Evolutionary conservation across 1,140 invertebrate species (phyloP).

Genomic region (Trinorchestia longiramus): DNA sequence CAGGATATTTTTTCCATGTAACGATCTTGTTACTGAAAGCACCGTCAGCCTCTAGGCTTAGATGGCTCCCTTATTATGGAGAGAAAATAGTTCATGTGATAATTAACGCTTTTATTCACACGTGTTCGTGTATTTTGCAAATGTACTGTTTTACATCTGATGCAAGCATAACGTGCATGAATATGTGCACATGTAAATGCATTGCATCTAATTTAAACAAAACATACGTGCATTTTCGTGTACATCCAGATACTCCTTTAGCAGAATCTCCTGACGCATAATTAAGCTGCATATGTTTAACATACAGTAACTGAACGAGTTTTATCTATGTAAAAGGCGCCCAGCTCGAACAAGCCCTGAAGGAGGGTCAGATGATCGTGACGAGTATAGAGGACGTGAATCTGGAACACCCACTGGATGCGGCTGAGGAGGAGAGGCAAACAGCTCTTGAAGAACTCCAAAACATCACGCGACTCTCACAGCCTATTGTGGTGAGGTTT

Average conservation of each 20-base stretch:
- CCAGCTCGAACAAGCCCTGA: slow-evolving; percentile 82
- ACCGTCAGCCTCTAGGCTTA: background rate
- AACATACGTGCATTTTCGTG: too few relatives aligned
- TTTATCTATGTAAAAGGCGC: slow-evolving; percentile 74
- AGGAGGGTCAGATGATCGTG: slow-evolving; percentile 80
- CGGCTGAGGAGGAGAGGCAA: slow-evolving; percentile 74
- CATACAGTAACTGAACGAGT: too few relatives aligned
- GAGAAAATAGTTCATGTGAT: too few relatives aligned
- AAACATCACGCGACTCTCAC: slow-evolving; percentile 77
- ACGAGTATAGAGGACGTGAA: slow-evolving; percentile 76
- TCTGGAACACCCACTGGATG: slow-evolving; percentile 71
- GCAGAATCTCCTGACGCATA: too few relatives aligned
- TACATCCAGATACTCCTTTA: too few relatives aligned
- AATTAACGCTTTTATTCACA: too few relatives aligned
- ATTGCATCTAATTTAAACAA: too few relatives aligned
- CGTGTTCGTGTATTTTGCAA: too few relatives aligned
- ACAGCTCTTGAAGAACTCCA: slow-evolving; percentile 78
- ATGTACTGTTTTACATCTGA: too few relatives aligned
- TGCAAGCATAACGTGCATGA: too few relatives aligned
- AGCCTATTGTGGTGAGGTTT: slow-evolving; percentile 73
- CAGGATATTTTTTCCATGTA: background rate
- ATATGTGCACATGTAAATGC: too few relatives aligned
- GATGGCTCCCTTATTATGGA: background rate
- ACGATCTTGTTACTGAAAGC: background rate
- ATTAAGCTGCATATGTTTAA: too few relatives aligned